Conservation (phyloP, 2,113 vertebrate species). For the Tapirus terrestris region DNA sequence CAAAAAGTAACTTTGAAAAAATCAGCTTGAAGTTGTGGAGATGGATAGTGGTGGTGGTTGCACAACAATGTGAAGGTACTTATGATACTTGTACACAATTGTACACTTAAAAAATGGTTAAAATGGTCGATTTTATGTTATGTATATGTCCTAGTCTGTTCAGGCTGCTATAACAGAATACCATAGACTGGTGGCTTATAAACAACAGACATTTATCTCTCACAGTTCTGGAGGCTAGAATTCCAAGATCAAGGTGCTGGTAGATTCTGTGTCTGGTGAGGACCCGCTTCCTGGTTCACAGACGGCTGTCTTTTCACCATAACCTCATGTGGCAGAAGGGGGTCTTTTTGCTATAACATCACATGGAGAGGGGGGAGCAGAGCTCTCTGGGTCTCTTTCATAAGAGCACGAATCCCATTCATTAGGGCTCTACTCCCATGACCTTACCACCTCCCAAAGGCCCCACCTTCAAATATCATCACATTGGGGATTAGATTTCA, state of each 20-base stretch:
- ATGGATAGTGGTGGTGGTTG: background rate
- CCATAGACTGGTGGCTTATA: background rate
- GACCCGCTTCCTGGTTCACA: background rate
- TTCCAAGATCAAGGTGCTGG: background rate
- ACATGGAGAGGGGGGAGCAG: accelerated
- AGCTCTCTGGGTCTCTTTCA: background rate
- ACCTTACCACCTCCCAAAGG: background rate
- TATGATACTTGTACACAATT: background rate
- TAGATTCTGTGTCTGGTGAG: background rate
- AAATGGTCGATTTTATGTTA: background rate
- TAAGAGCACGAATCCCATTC: background rate
- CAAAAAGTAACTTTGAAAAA: background rate
- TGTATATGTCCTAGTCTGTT: background rate
- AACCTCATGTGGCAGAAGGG: background rate
- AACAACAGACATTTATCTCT: background rate
- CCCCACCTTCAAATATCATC: background rate
- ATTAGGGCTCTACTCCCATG: background rate
- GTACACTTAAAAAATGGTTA: background rate
- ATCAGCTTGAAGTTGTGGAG: background rate
- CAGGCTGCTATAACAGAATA: background rate
- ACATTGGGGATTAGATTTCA: background rate
- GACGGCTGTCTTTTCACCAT: background rate
- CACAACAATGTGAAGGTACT: background rate
- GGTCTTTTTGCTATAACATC: background rate
- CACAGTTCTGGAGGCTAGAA: background rate